Evolutionary conservation across 2,888 invertebrate genomes (phyloP).

Genomic region (Drosophila pullipes): DNA sequence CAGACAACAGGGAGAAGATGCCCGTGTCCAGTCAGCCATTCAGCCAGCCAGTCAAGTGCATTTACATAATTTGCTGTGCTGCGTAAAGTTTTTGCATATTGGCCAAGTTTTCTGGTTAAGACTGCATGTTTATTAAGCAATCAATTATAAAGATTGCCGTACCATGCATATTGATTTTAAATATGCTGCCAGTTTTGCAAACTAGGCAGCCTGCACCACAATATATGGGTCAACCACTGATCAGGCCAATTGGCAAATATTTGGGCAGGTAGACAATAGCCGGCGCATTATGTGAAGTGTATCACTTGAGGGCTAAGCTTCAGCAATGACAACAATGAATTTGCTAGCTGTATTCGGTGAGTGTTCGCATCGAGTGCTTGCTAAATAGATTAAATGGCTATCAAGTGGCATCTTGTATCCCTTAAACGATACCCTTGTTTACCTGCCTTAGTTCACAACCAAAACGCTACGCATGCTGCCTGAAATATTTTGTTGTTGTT

Average conservation of each 20-base stretch:
- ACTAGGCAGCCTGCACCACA: not conserved
- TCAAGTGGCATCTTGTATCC: slow-evolving; percentile 39
- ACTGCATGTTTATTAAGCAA: slow-evolving; percentile 70
- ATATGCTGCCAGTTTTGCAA: slow-evolving; percentile 16
- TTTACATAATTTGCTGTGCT: slow-evolving; percentile 71
- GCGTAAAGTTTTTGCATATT: slow-evolving; percentile 67
- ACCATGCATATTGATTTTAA: slow-evolving; percentile 55
- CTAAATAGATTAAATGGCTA: slow-evolving; percentile 70
- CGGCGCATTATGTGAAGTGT: slow-evolving; percentile 27
- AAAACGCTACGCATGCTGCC: slow-evolving; percentile 12
- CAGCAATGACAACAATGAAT: slow-evolving; percentile 26
- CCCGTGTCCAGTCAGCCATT: slow-evolving; percentile 26
- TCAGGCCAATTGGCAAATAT: slow-evolving; percentile 51
- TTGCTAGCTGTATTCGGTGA: slow-evolving; percentile 35
- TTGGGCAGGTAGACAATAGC: slow-evolving; percentile 29
- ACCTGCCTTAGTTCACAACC: slow-evolving; percentile 40
- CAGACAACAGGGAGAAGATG: slow-evolving; percentile 20
- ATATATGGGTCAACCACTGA: slow-evolving; percentile 26
- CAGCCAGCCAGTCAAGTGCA: slow-evolving; percentile 57
- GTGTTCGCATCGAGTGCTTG: slow-evolving; percentile 65
- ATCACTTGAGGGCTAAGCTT: slow-evolving; percentile 20
- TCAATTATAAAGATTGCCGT: slow-evolving; percentile 63
- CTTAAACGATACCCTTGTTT: slow-evolving; percentile 67
- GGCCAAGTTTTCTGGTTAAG: slow-evolving; percentile 62
- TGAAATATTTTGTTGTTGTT: slow-evolving; percentile 22